Conservation (phyloP, 2,113 vertebrate genomes). For the Narcine bancroftii region DNA sequence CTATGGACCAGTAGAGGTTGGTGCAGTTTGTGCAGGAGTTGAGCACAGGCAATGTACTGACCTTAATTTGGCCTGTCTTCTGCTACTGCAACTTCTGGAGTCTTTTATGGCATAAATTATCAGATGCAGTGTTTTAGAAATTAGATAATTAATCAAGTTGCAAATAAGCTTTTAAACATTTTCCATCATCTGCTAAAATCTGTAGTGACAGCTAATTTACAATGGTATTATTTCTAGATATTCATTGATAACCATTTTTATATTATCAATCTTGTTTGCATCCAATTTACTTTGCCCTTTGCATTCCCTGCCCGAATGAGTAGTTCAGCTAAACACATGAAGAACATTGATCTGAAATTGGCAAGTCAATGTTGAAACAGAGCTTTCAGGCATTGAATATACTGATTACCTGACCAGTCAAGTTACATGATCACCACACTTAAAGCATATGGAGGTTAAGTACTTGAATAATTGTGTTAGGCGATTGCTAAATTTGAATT, state of each 20-base stretch:
- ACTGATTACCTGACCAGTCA: background rate
- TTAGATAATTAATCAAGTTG: too few relatives aligned
- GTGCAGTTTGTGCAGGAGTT: too few relatives aligned
- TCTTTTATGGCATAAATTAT: background rate
- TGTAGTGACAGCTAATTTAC: background rate
- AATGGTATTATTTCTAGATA: background rate
- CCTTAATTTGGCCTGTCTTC: too few relatives aligned
- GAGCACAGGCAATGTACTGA: too few relatives aligned
- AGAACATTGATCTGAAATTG: background rate
- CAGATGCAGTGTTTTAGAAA: background rate
- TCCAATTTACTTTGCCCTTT: background rate
- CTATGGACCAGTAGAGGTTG: too few relatives aligned
- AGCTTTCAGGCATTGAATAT: background rate
- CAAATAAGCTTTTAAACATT: background rate
- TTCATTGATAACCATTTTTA: background rate
- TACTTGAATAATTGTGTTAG: background rate
- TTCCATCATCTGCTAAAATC: background rate
- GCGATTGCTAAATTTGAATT: background rate
- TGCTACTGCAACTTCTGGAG: background rate
- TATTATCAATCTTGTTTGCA: background rate
- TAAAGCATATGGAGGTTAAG: background rate
- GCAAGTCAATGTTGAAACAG: background rate
- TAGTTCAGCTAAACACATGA: background rate
- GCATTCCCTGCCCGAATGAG: background rate
- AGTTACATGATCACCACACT: background rate